Conservation (phyloP, 2,113 vertebrate genomes). For the Myodes glareolus region DNA sequence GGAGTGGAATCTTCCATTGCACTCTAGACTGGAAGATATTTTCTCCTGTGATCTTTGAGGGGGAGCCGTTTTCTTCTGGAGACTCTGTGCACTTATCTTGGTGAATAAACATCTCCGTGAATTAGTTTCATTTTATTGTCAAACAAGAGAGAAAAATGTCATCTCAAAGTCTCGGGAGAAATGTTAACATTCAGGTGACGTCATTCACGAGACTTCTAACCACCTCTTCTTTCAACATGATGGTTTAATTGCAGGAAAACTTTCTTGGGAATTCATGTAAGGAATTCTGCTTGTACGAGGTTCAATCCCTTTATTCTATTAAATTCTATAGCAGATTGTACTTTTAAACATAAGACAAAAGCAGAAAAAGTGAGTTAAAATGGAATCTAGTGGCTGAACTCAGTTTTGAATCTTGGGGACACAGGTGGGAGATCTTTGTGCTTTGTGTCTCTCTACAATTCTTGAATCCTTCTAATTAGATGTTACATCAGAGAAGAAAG, state of each 20-base stretch:
- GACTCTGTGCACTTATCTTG: neutral
- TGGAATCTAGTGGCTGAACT: neutral
- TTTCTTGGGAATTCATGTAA: neutral
- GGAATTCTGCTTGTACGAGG: slow-evolving; percentile 35
- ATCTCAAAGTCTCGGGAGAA: slow-evolving; percentile 6
- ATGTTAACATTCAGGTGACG: neutral
- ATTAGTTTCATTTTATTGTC: slow-evolving; percentile 28
- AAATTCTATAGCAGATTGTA: neutral
- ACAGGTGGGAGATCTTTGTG: slow-evolving; percentile 1
- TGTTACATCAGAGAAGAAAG: neutral
- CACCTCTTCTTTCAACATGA: slow-evolving; percentile 29
- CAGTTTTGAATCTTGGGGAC: neutral
- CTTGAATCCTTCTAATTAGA: neutral
- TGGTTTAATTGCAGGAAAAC: slow-evolving; percentile 55
- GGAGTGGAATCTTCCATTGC: neutral
- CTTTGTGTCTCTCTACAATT: neutral
- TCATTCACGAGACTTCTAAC: slow-evolving; percentile 46
- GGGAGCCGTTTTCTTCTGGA: neutral
- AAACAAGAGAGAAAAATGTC: neutral
- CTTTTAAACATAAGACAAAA: neutral
- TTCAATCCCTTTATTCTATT: slow-evolving; percentile 27
- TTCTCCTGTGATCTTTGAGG: neutral
- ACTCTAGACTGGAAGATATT: neutral
- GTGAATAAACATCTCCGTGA: neutral
- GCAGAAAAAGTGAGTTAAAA: neutral